phyloP scores from a whole-genome alignment of 1,140 invertebrate genomes.

The Apocrypta bakeri region DNA sequence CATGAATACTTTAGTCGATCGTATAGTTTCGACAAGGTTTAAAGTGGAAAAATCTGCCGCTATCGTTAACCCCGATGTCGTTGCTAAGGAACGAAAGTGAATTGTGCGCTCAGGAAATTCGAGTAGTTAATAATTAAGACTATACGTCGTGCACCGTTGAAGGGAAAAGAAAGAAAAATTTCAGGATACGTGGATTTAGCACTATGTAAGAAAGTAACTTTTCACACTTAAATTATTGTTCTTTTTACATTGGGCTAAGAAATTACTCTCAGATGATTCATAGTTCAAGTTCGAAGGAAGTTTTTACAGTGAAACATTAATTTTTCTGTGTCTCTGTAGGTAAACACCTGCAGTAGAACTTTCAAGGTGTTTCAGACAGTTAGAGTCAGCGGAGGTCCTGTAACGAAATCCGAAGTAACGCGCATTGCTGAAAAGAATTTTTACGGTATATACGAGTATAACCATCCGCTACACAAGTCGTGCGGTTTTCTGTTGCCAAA shows the following conservation, averaged over 20 bases:
- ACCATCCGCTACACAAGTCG: background rate
- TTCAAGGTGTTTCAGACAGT: too few species aligned
- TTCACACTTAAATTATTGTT: background rate
- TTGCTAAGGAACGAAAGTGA: background rate
- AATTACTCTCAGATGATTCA: too few species aligned
- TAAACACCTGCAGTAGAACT: too few species aligned
- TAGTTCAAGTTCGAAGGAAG: too few species aligned
- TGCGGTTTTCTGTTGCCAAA: slow-evolving; percentile 8
- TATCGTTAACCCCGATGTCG: background rate
- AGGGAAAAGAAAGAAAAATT: background rate
- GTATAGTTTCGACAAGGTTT: background rate
- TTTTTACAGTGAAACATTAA: too few species aligned
- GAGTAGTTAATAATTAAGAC: too few species aligned
- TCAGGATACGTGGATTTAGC: background rate
- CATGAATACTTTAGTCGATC: background rate
- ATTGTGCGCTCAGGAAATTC: too few species aligned
- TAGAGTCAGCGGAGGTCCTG: too few species aligned
- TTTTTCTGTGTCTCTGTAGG: too few species aligned
- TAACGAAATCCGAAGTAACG: too few species aligned
- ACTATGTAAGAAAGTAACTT: background rate
- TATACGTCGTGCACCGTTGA: too few species aligned
- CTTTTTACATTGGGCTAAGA: too few species aligned
- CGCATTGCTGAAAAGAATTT: background rate
- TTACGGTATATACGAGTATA: background rate
- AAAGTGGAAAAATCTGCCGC: background rate